Percentiles rank a stretch among this genome's conserved stretches.
Evolutionary conservation across 2,888 invertebrate genomes (phyloP).

Genomic region (Drosophila peninsularis): DNA sequence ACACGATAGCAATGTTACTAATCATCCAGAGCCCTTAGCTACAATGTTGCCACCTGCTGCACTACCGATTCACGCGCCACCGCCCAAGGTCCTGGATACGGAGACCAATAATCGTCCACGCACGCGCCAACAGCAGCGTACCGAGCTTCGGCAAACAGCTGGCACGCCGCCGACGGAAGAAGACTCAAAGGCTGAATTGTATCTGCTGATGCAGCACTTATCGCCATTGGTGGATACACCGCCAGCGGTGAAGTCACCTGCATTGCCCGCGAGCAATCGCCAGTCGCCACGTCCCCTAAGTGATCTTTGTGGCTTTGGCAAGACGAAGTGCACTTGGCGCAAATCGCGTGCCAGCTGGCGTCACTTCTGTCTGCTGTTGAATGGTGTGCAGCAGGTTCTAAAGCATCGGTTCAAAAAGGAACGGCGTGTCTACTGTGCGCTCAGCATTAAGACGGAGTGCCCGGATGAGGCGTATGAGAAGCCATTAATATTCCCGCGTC

Average conservation of each 20-base stretch:
- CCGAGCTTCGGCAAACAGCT: slow-evolving; percentile 8
- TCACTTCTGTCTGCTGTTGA: slow-evolving; percentile 66
- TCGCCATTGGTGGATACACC: slow-evolving; percentile 29
- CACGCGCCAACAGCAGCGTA: slow-evolving; percentile 47
- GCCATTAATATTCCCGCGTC: slow-evolving; percentile 54
- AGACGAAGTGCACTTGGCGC: slow-evolving; percentile 38
- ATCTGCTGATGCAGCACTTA: slow-evolving; percentile 48
- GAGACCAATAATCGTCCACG: slow-evolving; percentile 31
- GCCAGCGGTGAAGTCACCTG: background rate
- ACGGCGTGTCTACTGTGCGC: slow-evolving; percentile 69
- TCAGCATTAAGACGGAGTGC: slow-evolving; percentile 47
- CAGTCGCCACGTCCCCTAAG: slow-evolving; percentile 22
- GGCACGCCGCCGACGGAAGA: slow-evolving; percentile 7
- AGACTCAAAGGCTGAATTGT: slow-evolving; percentile 51
- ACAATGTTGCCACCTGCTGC: slow-evolving; percentile 16
- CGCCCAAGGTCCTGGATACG: background rate
- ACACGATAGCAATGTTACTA: background rate
- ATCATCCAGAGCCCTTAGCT: background rate
- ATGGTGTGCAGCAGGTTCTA: slow-evolving; percentile 71
- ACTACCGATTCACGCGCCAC: background rate
- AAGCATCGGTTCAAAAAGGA: slow-evolving; percentile 75
- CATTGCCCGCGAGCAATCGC: background rate
- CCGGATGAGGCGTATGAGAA: slow-evolving; percentile 45
- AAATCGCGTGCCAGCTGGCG: slow-evolving; percentile 67
- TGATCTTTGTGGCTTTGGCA: slow-evolving; percentile 51